Conservation (phyloP, 2,888 invertebrate species). For the Diabrotica balteata region DNA sequence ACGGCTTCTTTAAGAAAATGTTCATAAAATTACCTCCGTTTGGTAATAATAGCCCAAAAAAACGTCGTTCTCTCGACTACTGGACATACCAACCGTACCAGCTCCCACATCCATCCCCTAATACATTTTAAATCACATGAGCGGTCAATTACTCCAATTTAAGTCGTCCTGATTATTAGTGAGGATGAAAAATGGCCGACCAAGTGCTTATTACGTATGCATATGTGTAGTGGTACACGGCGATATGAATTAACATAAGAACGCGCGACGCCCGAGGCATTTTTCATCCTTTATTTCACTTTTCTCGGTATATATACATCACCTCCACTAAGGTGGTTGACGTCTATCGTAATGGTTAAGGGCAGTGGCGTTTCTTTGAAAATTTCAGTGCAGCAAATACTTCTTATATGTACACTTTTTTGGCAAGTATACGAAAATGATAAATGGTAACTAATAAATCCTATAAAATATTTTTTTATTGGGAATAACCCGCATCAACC, state of each 20-base stretch:
- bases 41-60: too few relatives aligned
- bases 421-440: too few relatives aligned
- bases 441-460: too few relatives aligned
- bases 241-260: conserved; percentile 46
- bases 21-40: too few relatives aligned
- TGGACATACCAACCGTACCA: conserved; percentile 21
- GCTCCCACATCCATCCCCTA: neutral
- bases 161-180: conserved; percentile 40
- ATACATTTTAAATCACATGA: conserved; percentile 16
- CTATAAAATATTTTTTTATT: too few relatives aligned
- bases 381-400: neutral
- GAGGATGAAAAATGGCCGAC: conserved; percentile 38
- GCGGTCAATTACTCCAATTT: conserved; percentile 40
- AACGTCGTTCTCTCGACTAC: conserved; percentile 7
- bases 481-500: too few relatives aligned
- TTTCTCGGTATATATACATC: conserved; percentile 10
- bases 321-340: neutral
- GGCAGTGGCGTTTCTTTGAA: conserved; percentile 3
- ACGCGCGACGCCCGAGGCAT: conserved; percentile 29
- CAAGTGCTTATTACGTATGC: conserved; percentile 46
- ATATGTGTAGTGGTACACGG: conserved; percentile 43
- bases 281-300: conserved; percentile 21
- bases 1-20: too few relatives aligned
- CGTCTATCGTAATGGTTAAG: conserved; percentile 7
- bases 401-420: too few relatives aligned